These are phyloP conservation scores for Saxidomus purpurata DNA, from an alignment of 1,140 invertebrate species.

Conservation along the genomic window DNA sequence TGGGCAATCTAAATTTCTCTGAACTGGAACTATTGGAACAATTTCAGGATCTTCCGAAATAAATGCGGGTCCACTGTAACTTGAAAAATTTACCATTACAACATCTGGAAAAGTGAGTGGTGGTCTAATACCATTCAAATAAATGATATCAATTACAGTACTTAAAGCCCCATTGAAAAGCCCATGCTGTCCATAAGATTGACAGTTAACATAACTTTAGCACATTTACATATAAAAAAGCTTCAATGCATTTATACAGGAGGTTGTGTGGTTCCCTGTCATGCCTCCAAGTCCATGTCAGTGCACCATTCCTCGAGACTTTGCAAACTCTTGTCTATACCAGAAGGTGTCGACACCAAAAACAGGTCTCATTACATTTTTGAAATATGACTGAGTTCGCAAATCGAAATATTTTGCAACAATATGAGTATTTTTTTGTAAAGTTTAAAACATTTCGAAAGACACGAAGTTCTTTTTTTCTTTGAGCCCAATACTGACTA, in stretches of 20 bases:
- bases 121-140: constrained; percentile 4
- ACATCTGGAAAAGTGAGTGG: constrained; percentile 26
- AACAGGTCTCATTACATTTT: too few species aligned
- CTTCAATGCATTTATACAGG: too few species aligned
- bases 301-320: too few species aligned
- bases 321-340: too few species aligned
- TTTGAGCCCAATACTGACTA: constrained; percentile 55
- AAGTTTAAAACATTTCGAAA: constrained; percentile 11
- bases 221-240: constrained; percentile 34
- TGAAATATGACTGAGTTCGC: too few species aligned
- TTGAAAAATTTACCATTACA: constrained; percentile 40
- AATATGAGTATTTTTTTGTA: constrained; percentile 39
- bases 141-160: constrained; percentile 51
- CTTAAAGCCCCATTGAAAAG: constrained; percentile 57
- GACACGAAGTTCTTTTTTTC: constrained; percentile 33
- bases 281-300: too few species aligned
- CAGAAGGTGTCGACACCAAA: too few species aligned
- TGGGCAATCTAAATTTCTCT: constrained; percentile 39
- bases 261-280: too few species aligned
- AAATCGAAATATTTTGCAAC: too few species aligned
- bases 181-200: constrained; percentile 53
- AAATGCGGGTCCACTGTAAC: constrained; percentile 43
- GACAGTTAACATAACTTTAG: constrained; percentile 60
- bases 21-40: constrained; percentile 47
- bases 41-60: constrained; percentile 12